phyloP scores from a whole-genome alignment of 2,888 invertebrate genomes.

The Disparrhopalites patrizii region DNA sequence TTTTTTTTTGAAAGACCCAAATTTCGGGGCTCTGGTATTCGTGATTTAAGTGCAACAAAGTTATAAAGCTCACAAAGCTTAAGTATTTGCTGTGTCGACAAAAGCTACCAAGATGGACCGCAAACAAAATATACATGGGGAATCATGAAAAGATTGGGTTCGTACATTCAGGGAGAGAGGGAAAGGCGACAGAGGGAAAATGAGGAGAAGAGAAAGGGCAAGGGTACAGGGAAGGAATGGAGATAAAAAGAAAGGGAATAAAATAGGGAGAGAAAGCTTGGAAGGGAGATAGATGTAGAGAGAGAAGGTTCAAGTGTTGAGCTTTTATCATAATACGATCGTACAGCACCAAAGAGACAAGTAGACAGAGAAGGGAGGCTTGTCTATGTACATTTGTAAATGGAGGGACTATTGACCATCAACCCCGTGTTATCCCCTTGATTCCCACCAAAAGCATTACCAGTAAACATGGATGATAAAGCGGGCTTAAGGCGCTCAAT shows the following conservation, averaged over 20 bases:
- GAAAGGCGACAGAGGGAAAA: neutral
- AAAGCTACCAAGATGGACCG: neutral
- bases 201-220: neutral
- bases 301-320: constrained; percentile 4
- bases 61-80: constrained; percentile 5
- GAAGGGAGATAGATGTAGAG: neutral
- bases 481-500: constrained; percentile 1
- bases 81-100: neutral
- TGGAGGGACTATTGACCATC: constrained; percentile 14
- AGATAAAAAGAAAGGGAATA: neutral
- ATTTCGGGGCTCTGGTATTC: neutral
- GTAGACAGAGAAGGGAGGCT: no score
- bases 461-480: neutral
- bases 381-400: neutral
- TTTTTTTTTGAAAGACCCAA: neutral
- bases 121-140: neutral
- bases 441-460: constrained; percentile 3
- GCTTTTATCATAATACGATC: constrained; percentile 8
- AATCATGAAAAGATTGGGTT: no score
- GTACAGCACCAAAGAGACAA: no score
- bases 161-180: no score
- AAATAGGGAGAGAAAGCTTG: neutral
- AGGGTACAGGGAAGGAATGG: neutral
- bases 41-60: neutral
- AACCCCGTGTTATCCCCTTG: neutral